Evolutionary conservation across 2,888 invertebrate genomes (phyloP).

Genomic region (Andrena praecox): DNA sequence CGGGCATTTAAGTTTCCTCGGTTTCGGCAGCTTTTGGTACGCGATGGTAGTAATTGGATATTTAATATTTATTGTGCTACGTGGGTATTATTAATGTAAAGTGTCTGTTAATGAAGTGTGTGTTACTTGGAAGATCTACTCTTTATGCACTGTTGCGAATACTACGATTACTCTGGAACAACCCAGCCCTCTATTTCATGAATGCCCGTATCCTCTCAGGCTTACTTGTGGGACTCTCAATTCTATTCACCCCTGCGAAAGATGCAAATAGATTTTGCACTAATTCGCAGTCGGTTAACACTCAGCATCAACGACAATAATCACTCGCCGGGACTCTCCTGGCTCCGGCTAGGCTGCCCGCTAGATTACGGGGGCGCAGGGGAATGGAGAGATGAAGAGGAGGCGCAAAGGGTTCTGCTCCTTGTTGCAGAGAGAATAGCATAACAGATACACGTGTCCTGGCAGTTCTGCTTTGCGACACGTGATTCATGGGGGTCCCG

Average conservation of each 20-base stretch:
- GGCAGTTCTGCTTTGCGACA: constrained; percentile 79
- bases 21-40: neutral
- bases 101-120: no score
- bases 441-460: constrained; percentile 81
- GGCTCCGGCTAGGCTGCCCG: constrained; percentile 6
- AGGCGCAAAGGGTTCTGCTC: constrained; percentile 67
- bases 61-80: neutral
- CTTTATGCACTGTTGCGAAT: no score
- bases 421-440: constrained; percentile 60
- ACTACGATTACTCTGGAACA: no score
- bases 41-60: neutral
- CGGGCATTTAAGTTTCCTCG: neutral
- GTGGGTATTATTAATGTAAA: no score
- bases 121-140: no score
- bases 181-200: no score
- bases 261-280: constrained; percentile 14
- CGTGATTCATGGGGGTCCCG: constrained; percentile 83
- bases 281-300: constrained; percentile 48
- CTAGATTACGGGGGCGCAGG: constrained; percentile 41
- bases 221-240: neutral
- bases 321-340: constrained; percentile 39
- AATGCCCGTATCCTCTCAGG: no score
- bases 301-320: constrained; percentile 54
- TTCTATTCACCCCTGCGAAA: neutral
- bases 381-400: constrained; percentile 40